Percentiles rank a stretch among this genome's conserved stretches.
These are phyloP conservation scores for Matsumyia berberina DNA, from an alignment of 2,888 invertebrate species.

Conservation along the genomic window DNA sequence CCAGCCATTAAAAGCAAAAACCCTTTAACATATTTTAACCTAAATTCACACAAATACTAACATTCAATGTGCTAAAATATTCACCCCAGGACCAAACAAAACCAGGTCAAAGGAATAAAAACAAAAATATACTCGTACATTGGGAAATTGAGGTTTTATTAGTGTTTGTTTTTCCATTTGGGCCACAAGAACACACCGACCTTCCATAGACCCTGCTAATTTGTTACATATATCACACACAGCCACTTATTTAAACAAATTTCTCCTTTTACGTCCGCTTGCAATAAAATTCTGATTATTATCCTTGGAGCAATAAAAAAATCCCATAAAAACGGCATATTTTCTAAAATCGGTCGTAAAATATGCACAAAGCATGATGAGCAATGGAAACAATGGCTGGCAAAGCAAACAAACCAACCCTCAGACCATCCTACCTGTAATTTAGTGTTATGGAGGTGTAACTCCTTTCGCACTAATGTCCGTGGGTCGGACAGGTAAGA, in stretches of 20 bases:
- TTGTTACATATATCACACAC: slow-evolving; percentile 37
- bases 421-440: slow-evolving; percentile 61
- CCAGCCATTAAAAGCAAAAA: slow-evolving; percentile 2
- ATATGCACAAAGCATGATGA: slow-evolving; percentile 43
- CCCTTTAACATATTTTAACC: slow-evolving; percentile 14
- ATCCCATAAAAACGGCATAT: slow-evolving; percentile 55
- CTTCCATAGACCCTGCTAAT: slow-evolving; percentile 47
- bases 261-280: slow-evolving; percentile 50
- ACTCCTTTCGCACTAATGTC: slow-evolving; percentile 72
- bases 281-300: slow-evolving; percentile 73
- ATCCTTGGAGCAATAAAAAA: slow-evolving; percentile 62
- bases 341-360: slow-evolving; percentile 68
- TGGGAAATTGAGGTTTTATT: slow-evolving; percentile 34
- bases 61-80: slow-evolving; percentile 25
- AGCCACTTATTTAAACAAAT: slow-evolving; percentile 46
- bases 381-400: slow-evolving; percentile 53
- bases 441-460: slow-evolving; percentile 64
- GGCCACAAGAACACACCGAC: slow-evolving; percentile 18
- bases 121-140: slow-evolving; percentile 20
- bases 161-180: slow-evolving; percentile 67
- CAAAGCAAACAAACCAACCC: slow-evolving; percentile 73
- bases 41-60: slow-evolving; percentile 21
- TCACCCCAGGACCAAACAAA: slow-evolving; percentile 11
- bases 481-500: slow-evolving; percentile 11
- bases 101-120: slow-evolving; percentile 25